Conservation (phyloP, 2,113 vertebrate genomes). For the Penelope pileata region DNA sequence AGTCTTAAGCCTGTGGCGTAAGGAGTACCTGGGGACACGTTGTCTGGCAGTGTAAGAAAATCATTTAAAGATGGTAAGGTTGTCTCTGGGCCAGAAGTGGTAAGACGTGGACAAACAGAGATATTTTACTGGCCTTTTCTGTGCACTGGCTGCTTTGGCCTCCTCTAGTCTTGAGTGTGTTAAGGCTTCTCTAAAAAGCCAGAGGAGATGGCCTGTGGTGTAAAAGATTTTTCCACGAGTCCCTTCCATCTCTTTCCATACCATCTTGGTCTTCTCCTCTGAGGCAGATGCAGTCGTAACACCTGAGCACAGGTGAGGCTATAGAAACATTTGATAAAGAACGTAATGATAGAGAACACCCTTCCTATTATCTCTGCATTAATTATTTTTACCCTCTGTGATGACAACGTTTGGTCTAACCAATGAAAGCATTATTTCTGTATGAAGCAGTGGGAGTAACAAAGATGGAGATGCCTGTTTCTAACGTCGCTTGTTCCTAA, state of each 20-base stretch:
- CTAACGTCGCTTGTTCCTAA: neutral
- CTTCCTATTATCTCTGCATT: neutral
- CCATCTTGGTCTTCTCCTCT: neutral
- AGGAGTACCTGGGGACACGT: neutral
- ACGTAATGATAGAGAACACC: neutral
- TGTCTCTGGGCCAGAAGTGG: neutral
- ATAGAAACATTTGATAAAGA: neutral
- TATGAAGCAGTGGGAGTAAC: neutral
- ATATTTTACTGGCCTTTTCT: neutral
- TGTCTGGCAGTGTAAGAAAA: neutral
- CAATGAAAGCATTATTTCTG: neutral
- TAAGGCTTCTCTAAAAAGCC: neutral
- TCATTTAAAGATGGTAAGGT: neutral
- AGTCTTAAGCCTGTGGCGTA: neutral
- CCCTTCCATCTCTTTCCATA: neutral
- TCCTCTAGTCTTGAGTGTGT: neutral
- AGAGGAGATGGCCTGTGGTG: neutral
- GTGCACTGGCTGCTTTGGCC: neutral
- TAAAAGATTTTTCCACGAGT: neutral
- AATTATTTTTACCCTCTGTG: slow-evolving; percentile 7
- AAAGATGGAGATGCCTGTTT: neutral
- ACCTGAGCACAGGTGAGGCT: neutral
- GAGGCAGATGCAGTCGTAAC: neutral
- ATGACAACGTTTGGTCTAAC: neutral
- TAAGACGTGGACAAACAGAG: neutral